These are phyloP conservation scores for Cebidichthys violaceus DNA, from an alignment of 2,113 vertebrate genomes.

Conservation along the genomic window DNA sequence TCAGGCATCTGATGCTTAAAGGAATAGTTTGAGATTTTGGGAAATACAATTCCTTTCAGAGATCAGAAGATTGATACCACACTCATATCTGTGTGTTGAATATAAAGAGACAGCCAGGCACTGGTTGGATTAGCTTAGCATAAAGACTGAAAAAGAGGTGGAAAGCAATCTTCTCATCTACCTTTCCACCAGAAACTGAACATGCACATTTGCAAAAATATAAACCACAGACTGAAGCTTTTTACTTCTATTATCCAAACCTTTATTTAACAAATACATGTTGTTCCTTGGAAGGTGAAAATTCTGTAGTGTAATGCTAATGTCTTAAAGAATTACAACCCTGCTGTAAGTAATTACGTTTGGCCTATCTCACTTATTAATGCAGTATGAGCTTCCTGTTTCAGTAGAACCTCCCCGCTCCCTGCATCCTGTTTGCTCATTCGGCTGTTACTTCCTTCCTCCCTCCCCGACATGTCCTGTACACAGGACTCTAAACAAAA, in stretches of 20 bases:
- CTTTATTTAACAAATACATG: constrained; percentile 28
- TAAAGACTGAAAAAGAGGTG: background rate
- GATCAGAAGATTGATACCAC: too few relatives aligned
- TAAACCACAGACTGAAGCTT: background rate
- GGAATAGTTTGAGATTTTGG: background rate
- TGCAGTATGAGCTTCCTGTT: constrained; percentile 63
- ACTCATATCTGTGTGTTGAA: too few relatives aligned
- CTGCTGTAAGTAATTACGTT: constrained; percentile 29
- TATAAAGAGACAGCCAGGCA: background rate
- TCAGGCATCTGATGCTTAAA: background rate
- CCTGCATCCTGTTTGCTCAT: constrained; percentile 80
- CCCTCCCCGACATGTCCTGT: constrained; percentile 51
- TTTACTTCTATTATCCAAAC: constrained; percentile 12
- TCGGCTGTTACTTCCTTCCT: constrained; percentile 75
- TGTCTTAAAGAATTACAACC: constrained; percentile 28
- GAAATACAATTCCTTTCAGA: background rate
- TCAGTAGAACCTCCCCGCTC: constrained; percentile 48
- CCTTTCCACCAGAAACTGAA: background rate
- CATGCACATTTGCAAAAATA: background rate
- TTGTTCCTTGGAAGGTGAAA: constrained; percentile 23
- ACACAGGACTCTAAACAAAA: constrained; percentile 57
- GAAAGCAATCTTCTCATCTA: background rate
- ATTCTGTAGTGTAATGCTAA: background rate
- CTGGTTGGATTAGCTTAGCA: background rate
- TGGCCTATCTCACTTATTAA: constrained; percentile 60